Percentiles rank a stretch among this genome's conserved stretches.
These are phyloP conservation scores for Eulemur mongoz DNA, from an alignment of 2,797 vertebrate genomes.

Conservation along the genomic window DNA sequence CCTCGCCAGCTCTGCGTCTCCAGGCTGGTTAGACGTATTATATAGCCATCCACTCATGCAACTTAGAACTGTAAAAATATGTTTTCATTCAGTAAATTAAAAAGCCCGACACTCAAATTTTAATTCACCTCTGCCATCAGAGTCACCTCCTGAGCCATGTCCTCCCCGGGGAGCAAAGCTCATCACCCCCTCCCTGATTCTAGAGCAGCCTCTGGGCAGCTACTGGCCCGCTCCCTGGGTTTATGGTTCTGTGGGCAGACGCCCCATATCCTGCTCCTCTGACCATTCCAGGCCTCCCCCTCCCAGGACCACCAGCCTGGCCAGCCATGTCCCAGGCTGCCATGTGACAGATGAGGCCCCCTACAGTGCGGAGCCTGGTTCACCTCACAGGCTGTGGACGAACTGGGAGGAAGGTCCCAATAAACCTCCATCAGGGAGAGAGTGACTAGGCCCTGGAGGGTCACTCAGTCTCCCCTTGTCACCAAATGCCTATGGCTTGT, in stretches of 20 bases:
- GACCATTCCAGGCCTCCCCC: not conserved
- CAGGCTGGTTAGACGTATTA: not conserved
- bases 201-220: not conserved
- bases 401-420: not conserved
- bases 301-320: not conserved
- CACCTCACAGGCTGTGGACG: not conserved
- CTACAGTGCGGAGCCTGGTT: not conserved
- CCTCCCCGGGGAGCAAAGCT: not conserved
- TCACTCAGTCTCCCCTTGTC: not conserved
- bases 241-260: not conserved
- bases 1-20: not conserved
- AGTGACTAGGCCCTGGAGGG: not conserved
- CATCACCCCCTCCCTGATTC: not conserved
- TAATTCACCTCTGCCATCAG: not conserved
- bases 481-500: not conserved
- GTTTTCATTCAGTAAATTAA: not conserved
- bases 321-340: not conserved
- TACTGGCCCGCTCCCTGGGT: not conserved
- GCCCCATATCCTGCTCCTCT: not conserved
- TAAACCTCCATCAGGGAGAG: not conserved
- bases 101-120: not conserved
- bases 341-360: not conserved
- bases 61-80: not conserved
- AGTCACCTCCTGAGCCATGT: not conserved
- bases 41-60: not conserved